These are phyloP conservation scores for Crax fasciolata DNA, from an alignment of 2,797 vertebrate species.

Conservation along the genomic window DNA sequence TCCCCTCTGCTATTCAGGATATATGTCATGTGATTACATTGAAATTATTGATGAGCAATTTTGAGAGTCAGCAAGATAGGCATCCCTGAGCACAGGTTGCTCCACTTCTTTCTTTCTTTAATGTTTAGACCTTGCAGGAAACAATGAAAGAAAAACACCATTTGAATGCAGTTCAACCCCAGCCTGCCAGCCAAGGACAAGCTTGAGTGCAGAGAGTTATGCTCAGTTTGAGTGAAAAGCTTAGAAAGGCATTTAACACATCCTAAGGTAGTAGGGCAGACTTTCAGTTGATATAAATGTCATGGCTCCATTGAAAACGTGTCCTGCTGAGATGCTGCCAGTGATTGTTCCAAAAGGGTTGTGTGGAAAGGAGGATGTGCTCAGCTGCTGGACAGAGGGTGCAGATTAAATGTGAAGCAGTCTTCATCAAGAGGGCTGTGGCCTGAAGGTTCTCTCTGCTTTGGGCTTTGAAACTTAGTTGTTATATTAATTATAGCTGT, in stretches of 20 bases:
- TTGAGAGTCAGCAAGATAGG: background rate
- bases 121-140: constrained; percentile 11
- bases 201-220: background rate
- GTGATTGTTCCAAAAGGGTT: constrained; percentile 9
- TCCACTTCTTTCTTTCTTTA: background rate
- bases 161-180: background rate
- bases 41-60: background rate
- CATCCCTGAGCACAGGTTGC: background rate
- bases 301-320: background rate
- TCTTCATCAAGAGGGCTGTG: constrained; percentile 16
- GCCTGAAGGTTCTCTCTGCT: constrained; percentile 38
- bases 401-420: background rate
- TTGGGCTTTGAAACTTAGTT: constrained; percentile 40
- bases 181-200: background rate
- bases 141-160: background rate
- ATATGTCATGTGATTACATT: fast-evolving
- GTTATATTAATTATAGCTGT: constrained; percentile 46
- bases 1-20: background rate
- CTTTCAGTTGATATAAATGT: constrained; percentile 13
- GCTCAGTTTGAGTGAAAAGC: background rate
- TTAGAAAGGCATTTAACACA: background rate
- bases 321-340: constrained; percentile 18
- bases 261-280: background rate
- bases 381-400: background rate
- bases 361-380: background rate